These are phyloP conservation scores for Peromyscus maniculatus DNA, from an alignment of 2,113 vertebrate genomes.

Conservation along the genomic window DNA sequence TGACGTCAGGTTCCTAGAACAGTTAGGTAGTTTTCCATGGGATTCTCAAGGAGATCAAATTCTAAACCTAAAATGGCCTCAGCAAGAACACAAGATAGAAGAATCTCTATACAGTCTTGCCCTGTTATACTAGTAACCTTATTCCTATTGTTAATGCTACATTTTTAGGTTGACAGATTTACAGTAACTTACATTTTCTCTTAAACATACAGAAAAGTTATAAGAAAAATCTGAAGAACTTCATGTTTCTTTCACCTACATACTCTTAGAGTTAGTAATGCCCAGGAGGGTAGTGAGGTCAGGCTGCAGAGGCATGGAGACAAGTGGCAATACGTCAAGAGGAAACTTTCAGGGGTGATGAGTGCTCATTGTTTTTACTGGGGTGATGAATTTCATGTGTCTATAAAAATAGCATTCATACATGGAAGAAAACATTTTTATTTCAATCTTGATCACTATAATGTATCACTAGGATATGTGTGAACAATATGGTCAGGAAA, in stretches of 20 bases:
- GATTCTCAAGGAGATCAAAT: neutral
- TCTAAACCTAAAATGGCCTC: neutral
- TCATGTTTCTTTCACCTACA: neutral
- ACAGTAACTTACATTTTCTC: neutral
- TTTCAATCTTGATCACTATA: neutral
- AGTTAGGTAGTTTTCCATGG: neutral
- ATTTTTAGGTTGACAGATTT: neutral
- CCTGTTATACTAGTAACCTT: neutral
- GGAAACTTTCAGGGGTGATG: neutral
- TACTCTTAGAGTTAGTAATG: neutral
- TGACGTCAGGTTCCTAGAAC: neutral
- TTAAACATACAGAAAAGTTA: slow-evolving; percentile 34
- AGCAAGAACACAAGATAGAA: neutral
- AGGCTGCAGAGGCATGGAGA: neutral
- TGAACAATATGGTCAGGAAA: neutral
- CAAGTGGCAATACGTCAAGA: neutral
- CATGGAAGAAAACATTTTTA: neutral
- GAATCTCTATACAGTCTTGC: neutral
- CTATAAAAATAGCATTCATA: neutral
- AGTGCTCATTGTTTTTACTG: neutral
- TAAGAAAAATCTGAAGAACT: neutral
- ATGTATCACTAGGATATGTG: neutral
- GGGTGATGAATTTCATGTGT: neutral
- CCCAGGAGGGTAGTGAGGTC: neutral
- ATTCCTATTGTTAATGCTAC: neutral